phyloP scores from a whole-genome alignment of 2,797 vertebrate species.

The Tangara arthus region DNA sequence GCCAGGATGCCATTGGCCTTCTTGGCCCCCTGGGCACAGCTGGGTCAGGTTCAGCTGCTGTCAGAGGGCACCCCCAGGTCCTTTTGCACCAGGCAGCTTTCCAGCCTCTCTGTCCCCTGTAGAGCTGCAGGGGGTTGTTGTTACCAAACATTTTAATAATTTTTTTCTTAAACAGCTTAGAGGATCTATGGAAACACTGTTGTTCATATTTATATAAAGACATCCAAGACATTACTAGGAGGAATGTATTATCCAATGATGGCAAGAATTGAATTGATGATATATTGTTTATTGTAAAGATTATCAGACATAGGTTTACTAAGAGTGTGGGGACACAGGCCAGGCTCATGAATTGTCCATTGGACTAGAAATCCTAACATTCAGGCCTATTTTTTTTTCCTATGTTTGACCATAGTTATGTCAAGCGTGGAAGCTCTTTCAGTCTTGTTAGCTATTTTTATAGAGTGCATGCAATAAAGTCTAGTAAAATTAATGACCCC shows the following conservation, averaged over 20 bases:
- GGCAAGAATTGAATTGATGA: neutral
- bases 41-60: neutral
- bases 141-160: neutral
- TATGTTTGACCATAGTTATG: neutral
- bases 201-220: neutral
- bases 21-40: neutral
- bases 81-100: rapidly evolving
- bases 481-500: neutral
- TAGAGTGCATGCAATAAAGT: neutral
- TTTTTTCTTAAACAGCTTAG: neutral
- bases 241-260: neutral
- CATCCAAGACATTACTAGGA: neutral
- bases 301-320: neutral
- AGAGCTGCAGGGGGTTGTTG: neutral
- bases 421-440: neutral
- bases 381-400: neutral
- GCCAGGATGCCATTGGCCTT: neutral
- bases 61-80: neutral
- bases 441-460: neutral
- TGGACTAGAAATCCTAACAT: neutral
- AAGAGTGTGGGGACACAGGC: neutral
- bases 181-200: neutral
- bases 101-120: neutral
- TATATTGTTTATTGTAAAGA: neutral
- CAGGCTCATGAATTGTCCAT: neutral